Evolutionary conservation across 2,888 invertebrate species (phyloP), one percentile per base, ranked within the genome.

Genomic region (Mylabris sibirica): DNA sequence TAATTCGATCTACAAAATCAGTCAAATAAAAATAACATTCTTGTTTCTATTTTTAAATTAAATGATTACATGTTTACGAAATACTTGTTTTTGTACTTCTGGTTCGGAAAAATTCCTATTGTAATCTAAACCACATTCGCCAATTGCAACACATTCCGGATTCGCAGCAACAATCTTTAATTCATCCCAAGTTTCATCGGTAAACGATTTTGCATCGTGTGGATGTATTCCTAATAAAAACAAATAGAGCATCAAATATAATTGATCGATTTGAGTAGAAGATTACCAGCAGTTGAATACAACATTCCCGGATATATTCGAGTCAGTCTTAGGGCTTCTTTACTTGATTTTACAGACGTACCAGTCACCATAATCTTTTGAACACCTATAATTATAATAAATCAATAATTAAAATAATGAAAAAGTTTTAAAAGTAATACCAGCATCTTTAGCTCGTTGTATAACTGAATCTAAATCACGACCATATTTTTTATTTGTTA

Each of bases 291-390:
- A 76, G 96, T 96, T 64, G 94, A 95, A 86, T 96, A 97, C 77
- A 97, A 90, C 59, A 92, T 93, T 78, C 95, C 94, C 67, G 97
- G 96, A 86, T 95, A 96, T 79, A 97, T 92, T 82, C 95, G 90
- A 67, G 96, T 95, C 76, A 97, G 87, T 83, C 96, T 89, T 71
- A 97, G 86, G 65, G 96, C 96, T 87, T 97, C 97, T 86, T 95
- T 96, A 82, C 96, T 96, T 68, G 92, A 92, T 84, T 93, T 91
- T 67, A 96, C 91, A 76, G 95, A 96, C 74, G 94, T 95, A 62
- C 96, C 96, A 66, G 95, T 95, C 70, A 97, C 96, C 92, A 97
- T 95, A 71, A 97, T 93, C 86, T 97, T 97, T 84, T 95, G 94
- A 81, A 97, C 95, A 79, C 97, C 95, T 95, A 80, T 2, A 83